Evolutionary conservation across 2,888 invertebrate species (phyloP).

Genomic region (Spodoptera exigua): DNA sequence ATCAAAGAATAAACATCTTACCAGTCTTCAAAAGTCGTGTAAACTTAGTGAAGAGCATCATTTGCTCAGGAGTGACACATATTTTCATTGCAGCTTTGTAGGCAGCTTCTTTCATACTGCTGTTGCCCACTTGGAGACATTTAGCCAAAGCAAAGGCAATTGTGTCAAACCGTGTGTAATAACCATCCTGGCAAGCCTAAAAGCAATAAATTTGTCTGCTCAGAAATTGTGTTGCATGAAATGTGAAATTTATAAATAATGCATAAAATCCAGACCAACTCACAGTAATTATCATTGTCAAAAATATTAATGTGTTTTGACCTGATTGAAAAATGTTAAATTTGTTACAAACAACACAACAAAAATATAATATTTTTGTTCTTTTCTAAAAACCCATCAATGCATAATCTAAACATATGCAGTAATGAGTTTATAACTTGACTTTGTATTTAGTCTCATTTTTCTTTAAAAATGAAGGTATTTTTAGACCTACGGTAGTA

Average conservation of each 20-base stretch:
- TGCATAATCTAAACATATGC: no score
- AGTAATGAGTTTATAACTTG: no score
- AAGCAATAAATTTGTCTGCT: conserved; percentile 42
- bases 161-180: conserved; percentile 88
- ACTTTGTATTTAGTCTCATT: no score
- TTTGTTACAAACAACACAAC: no score
- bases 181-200: conserved; percentile 85
- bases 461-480: no score
- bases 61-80: conserved; percentile 90
- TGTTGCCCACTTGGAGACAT: conserved; percentile 82
- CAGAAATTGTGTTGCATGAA: conserved; percentile 11
- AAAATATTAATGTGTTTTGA: neutral
- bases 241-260: conserved; percentile 43
- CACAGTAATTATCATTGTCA: conserved; percentile 1
- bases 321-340: conserved; percentile 4
- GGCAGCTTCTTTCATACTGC: conserved; percentile 84
- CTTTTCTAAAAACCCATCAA: no score
- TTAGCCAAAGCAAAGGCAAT: conserved; percentile 91
- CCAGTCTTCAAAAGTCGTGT: conserved; percentile 86
- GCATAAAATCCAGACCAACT: conserved; percentile 13
- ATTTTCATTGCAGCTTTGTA: conserved; percentile 88
- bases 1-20: no score
- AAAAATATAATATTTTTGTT: no score
- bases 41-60: conserved; percentile 91
- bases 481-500: no score